phyloP scores from a whole-genome alignment of 1,140 invertebrate genomes.

The Globodera ellingtonae region DNA sequence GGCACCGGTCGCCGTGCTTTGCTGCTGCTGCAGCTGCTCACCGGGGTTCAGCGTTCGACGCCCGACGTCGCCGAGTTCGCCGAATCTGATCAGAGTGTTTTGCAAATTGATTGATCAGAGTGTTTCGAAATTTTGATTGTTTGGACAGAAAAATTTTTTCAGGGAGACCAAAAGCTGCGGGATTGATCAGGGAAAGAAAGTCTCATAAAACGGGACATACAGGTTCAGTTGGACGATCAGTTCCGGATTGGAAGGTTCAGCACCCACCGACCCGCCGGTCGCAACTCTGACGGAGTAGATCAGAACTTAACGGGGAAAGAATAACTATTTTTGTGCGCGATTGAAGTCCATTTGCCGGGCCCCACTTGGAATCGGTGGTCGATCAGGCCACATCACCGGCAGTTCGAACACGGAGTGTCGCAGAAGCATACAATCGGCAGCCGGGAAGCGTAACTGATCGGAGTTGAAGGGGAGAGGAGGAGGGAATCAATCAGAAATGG shows the following conservation, averaged over 20 bases:
- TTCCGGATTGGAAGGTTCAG: neutral
- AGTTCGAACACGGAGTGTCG: slow-evolving; percentile 48
- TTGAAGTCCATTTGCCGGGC: neutral
- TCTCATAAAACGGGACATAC: neutral
- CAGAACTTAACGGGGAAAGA: slow-evolving; percentile 37
- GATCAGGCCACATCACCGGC: slow-evolving; percentile 51
- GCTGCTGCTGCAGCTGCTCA: neutral
- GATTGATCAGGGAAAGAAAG: too few species aligned
- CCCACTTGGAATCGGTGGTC: slow-evolving; percentile 45
- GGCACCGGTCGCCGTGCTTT: neutral
- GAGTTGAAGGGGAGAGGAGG: neutral
- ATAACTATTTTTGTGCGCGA: neutral
- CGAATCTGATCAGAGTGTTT: neutral
- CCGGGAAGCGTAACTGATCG: slow-evolving; percentile 41
- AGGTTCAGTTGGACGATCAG: slow-evolving; percentile 44
- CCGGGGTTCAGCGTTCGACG: slow-evolving; percentile 15
- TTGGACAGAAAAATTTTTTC: neutral
- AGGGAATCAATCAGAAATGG: too few species aligned
- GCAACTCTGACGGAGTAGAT: slow-evolving; percentile 40
- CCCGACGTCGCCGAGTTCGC: slow-evolving; percentile 48
- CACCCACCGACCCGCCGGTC: slow-evolving; percentile 33
- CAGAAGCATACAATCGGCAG: slow-evolving; percentile 38
- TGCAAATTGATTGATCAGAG: too few species aligned
- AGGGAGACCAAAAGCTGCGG: neutral
- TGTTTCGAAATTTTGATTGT: too few species aligned